phyloP scores from a whole-genome alignment of 2,797 vertebrate genomes.

The Pelodytes ibericus region DNA sequence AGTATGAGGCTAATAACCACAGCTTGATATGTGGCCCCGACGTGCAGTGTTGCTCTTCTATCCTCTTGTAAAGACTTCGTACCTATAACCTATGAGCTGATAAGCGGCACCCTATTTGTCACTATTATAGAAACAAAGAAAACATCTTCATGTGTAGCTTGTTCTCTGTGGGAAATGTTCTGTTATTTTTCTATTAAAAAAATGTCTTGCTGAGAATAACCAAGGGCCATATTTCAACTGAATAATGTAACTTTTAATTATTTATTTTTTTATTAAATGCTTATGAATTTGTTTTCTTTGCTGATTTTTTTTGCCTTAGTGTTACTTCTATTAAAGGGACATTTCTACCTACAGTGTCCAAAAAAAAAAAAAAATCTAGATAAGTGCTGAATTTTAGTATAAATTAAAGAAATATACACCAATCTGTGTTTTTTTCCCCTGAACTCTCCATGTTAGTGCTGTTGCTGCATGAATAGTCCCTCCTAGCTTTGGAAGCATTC shows the following conservation, averaged over 20 bases:
- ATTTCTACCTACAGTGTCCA: too few species aligned
- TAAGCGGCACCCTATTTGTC: conserved; percentile 22
- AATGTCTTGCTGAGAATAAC: conserved; percentile 37
- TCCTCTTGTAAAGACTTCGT: conserved; percentile 15
- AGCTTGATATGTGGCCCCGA: conserved; percentile 14
- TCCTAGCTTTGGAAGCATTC: too few species aligned
- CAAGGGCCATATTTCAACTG: conserved; percentile 15
- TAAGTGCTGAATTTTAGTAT: too few species aligned
- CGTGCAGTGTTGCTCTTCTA: conserved; percentile 13
- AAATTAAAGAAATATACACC: too few species aligned
- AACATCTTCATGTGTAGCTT: conserved; percentile 21
- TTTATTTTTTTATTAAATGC: conserved; percentile 12
- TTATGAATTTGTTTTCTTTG: conserved; percentile 26
- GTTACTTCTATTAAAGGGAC: too few species aligned
- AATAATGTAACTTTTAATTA: conserved; percentile 26
- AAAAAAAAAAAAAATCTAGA: too few species aligned
- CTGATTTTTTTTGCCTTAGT: background rate
- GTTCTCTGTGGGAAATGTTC: conserved; percentile 25
- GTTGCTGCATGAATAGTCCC: too few species aligned
- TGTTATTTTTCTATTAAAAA: conserved; percentile 51
- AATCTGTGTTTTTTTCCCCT: too few species aligned
- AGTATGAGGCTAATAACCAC: conserved; percentile 37
- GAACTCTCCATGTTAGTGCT: too few species aligned
- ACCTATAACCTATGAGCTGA: conserved; percentile 30
- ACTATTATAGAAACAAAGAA: conserved; percentile 26